These are phyloP conservation scores for Malurus cyaneus DNA, from an alignment of 2,113 vertebrate genomes.

Conservation along the genomic window DNA sequence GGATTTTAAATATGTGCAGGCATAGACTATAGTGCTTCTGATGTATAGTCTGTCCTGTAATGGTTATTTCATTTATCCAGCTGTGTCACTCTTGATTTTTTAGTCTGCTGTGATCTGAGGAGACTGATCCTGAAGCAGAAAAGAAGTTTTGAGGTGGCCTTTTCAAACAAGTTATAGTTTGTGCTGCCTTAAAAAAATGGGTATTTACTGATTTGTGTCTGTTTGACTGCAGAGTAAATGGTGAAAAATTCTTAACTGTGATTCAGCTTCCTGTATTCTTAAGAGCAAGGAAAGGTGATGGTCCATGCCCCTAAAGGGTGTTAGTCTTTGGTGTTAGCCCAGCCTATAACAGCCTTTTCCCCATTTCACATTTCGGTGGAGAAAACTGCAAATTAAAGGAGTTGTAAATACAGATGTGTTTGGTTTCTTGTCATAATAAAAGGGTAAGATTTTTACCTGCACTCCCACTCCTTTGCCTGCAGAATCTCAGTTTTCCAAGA, in stretches of 20 bases:
- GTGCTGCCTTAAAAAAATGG: not conserved
- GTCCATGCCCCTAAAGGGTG: not conserved
- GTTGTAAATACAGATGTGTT: not conserved
- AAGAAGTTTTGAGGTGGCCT: not conserved
- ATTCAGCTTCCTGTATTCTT: not conserved
- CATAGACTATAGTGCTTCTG: not conserved
- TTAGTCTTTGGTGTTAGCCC: not conserved
- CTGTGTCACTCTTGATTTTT: not conserved
- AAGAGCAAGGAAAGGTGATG: not conserved
- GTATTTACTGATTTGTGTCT: not conserved
- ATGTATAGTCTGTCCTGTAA: not conserved
- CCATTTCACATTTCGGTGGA: not conserved
- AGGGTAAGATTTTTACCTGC: not conserved
- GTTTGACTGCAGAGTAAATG: not conserved
- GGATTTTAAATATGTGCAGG: not conserved
- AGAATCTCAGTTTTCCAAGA: not conserved
- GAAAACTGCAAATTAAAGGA: not conserved
- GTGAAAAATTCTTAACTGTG: not conserved
- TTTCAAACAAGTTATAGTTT: not conserved
- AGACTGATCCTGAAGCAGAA: not conserved
- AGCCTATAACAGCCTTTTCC: not conserved
- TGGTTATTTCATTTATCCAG: not conserved
- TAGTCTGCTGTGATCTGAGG: not conserved
- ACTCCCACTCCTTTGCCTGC: not conserved
- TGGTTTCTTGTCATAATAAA: not conserved